Conservation (phyloP, 2,888 invertebrate genomes). For the Ashinkailepas kermadecensis region DNA sequence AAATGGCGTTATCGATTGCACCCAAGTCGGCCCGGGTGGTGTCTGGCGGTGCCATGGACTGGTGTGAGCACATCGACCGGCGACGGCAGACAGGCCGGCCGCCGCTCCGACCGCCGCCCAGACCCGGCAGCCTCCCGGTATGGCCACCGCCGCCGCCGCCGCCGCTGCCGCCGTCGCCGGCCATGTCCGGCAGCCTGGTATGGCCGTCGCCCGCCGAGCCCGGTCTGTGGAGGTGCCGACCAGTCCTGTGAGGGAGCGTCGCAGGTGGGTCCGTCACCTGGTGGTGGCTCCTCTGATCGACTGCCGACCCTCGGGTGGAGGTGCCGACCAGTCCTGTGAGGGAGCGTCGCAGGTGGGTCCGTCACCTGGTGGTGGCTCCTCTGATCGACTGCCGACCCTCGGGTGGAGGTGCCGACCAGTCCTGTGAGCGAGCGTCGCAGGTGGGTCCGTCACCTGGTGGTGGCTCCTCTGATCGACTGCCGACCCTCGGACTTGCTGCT, state of each 20-base stretch:
- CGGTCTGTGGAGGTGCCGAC: conserved; percentile 20
- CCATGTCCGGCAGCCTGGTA: conserved; percentile 16
- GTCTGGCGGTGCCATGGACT: not conserved
- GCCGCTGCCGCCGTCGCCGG: not conserved
- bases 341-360: no score
- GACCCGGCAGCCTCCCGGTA: no score
- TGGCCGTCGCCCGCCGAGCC: conserved; percentile 21
- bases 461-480: no score
- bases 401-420: not conserved
- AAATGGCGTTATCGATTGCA: not conserved
- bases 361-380: no score
- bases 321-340: no score
- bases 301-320: no score
- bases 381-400: no score
- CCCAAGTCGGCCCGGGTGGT: not conserved
- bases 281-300: no score
- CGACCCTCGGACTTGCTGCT: no score
- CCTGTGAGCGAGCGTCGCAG: not conserved
- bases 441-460: not conserved
- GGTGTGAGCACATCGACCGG: not conserved
- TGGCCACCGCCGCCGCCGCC: no score
- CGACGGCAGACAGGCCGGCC: not conserved
- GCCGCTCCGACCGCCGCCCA: not conserved
- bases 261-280: no score
- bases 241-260: no score